Base-by-base conservation (phyloP, 2,888 invertebrate species). In the Sminthurides aquaticus region DNA sequence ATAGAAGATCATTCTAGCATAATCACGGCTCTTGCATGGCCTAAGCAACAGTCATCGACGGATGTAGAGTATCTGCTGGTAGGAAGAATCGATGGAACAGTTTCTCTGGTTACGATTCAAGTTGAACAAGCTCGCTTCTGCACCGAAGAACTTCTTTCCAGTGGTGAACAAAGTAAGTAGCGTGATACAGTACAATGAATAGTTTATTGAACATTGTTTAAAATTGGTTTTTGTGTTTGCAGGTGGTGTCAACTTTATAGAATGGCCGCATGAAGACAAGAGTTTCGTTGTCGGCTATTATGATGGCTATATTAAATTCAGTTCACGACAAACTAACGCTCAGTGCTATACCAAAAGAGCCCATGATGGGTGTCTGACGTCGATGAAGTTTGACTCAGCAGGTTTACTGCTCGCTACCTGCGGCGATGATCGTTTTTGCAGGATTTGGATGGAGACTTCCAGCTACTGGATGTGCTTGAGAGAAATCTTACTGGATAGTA, bases 251-350 rank as follows among this genome's bases (percentile, higher is more conserved):
- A 79, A 80, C 29, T 78, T 81, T 62, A 79, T 85, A 48, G 81
- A 81, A 18, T 85, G 85, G 84, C 79, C 79, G 71, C 79, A 82
- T 69, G 83, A 84, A 75, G 81, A 83, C 58, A 79, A 80, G 65
- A 78, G 79, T 43, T 84, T 84, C 77, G 82, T 82, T 20, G 79
- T 84, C 18, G 83, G 81, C 11, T 85, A 81, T 75, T 78, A 79
- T 57, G 84, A 84, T 76, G 85, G 85, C 1, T 78, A 79, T 18
- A 75, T 83, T 1, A 80, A 80, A 72, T 72, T 83, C 34, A 80
- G 80, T 29, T 56, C 62, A 2, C 64, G 60, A 52, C 67, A 70
- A 26, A 57, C 60, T 22, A 65, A 65, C 29, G 34, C 29, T 11
- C 62, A 67, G 34, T 60, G 67, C 5, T 58, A 65, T 27, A 62